These are phyloP conservation scores for Drosophila paramelanica DNA, from an alignment of 2,888 invertebrate genomes.

Conservation along the genomic window DNA sequence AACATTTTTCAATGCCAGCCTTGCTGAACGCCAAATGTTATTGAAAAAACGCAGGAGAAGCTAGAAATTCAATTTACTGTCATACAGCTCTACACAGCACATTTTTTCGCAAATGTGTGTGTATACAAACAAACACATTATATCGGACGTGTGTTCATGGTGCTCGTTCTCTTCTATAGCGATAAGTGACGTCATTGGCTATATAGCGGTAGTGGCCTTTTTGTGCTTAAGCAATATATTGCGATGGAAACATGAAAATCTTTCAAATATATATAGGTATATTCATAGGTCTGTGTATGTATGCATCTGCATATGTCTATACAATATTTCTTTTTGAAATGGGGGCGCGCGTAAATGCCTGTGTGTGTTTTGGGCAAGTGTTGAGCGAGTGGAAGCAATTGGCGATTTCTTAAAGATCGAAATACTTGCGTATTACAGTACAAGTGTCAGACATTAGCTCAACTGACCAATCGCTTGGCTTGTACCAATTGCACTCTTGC, in stretches of 20 bases:
- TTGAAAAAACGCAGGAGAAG: conserved; percentile 61
- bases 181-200: conserved; percentile 59
- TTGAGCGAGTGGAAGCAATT: conserved; percentile 53
- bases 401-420: conserved; percentile 32
- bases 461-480: conserved; percentile 3
- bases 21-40: conserved; percentile 69
- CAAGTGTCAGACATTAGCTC: neutral
- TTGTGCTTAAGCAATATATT: conserved; percentile 51
- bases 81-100: conserved; percentile 8
- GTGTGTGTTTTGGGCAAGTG: conserved; percentile 32
- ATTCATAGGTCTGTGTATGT: neutral
- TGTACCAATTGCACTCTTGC: neutral
- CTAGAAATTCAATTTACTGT: conserved; percentile 64
- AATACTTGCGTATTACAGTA: neutral
- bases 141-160: conserved; percentile 13
- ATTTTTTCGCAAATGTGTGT: neutral
- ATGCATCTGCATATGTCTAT: conserved; percentile 9
- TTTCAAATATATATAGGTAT: conserved; percentile 10
- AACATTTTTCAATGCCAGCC: conserved; percentile 71
- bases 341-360: conserved; percentile 42
- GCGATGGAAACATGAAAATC: conserved; percentile 48
- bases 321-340: conserved; percentile 34
- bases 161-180: conserved; percentile 16
- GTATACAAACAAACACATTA: conserved; percentile 6
- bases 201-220: conserved; percentile 51